These are phyloP conservation scores for Cerceris rybyensis DNA, from an alignment of 2,888 invertebrate species.

Conservation along the genomic window DNA sequence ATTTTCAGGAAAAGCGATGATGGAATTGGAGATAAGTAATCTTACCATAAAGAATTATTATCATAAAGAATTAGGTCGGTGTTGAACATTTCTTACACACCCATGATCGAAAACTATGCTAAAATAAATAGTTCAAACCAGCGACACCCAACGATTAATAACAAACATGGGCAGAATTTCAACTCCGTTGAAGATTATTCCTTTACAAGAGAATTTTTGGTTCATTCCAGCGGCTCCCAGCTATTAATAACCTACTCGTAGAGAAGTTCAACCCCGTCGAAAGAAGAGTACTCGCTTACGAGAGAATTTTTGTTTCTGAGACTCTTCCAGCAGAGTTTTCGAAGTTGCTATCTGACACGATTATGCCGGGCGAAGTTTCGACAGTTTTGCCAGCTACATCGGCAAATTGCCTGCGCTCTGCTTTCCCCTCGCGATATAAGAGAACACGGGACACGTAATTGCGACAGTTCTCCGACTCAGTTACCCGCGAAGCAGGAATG, in stretches of 20 bases:
- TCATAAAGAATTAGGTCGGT: no score
- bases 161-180: no score
- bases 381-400: constrained; percentile 42
- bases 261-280: background rate
- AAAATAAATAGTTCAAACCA: no score
- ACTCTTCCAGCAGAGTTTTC: constrained; percentile 44
- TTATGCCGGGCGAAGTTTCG: constrained; percentile 51
- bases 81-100: no score
- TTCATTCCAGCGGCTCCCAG: no score
- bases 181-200: no score
- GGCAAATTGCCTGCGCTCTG: constrained; percentile 44
- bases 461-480: constrained; percentile 27
- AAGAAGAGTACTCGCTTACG: constrained; percentile 26
- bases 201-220: no score
- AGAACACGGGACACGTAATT: constrained; percentile 32
- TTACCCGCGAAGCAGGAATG: constrained; percentile 9
- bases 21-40: no score
- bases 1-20: no score
- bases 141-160: no score
- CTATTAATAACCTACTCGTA: background rate
- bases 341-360: constrained; percentile 54
- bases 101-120: no score
- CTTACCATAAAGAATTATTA: no score
- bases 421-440: constrained; percentile 46
- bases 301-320: constrained; percentile 43